phyloP scores from a whole-genome alignment of 2,888 invertebrate genomes.

The Drosophila kokeensis region DNA sequence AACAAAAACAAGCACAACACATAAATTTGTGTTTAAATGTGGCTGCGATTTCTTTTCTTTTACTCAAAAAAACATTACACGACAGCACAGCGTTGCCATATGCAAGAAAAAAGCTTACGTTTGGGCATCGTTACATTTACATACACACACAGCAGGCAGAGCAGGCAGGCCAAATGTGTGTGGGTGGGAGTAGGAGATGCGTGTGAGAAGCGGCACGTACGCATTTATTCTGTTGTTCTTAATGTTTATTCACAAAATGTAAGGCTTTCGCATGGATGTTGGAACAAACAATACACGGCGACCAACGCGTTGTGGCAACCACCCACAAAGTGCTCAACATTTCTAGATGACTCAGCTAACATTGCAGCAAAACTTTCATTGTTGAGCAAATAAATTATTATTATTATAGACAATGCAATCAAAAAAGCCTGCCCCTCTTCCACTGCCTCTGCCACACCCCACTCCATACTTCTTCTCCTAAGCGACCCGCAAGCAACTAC shows the following conservation, averaged over 20 bases:
- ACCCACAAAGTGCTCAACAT: conserved; percentile 38
- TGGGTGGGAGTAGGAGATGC: conserved; percentile 8
- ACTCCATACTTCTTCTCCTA: neutral
- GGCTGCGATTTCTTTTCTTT: conserved; percentile 40
- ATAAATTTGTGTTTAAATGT: conserved; percentile 32
- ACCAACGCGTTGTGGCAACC: conserved; percentile 51
- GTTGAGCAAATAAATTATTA: conserved; percentile 32
- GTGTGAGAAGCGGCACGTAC: conserved; percentile 51
- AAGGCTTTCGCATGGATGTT: conserved; percentile 3
- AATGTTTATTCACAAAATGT: conserved; percentile 3
- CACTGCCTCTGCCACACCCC: neutral
- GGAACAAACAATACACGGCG: conserved; percentile 12
- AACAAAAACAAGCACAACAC: conserved; percentile 24
- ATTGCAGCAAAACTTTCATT: conserved; percentile 41
- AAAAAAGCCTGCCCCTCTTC: neutral
- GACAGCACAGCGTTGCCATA: conserved; percentile 61
- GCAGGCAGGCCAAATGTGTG: neutral
- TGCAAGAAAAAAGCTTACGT: conserved; percentile 45
- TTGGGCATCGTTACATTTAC: conserved; percentile 43
- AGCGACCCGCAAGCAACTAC: neutral
- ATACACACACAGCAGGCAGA: conserved; percentile 3
- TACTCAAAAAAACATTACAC: conserved; percentile 13
- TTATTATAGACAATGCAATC: conserved; percentile 34
- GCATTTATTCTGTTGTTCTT: conserved; percentile 19
- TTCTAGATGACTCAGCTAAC: conserved; percentile 8